Evolutionary conservation across 2,113 vertebrate genomes (phyloP), one percentile per base, ranked within the genome.

Genomic region (Alethe diademata): DNA sequence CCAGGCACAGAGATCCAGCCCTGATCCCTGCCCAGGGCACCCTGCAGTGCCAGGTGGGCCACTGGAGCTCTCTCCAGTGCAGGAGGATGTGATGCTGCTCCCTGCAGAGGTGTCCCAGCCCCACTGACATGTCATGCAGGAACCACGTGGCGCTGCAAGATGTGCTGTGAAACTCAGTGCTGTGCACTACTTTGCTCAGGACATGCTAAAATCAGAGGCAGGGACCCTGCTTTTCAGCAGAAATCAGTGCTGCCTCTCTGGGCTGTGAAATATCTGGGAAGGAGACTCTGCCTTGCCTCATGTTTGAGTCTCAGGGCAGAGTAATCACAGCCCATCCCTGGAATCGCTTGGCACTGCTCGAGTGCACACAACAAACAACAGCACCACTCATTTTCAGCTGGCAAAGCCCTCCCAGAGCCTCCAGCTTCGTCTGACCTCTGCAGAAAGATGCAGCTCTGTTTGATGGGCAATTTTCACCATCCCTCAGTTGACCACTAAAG

Each of bases 401-500:
- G 69, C 82, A 93, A 40, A 91, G 14, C 72, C 76, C 86, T 86
- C 33, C 58, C 72, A 47, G 88, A 42, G 69, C 86, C 82, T 92
- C 72, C 72, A 90, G 92, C 86, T 88, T 8, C 1, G 0, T 48
- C 65, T 94, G 95, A 96, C 74, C 92, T 88, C 93, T 86, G 50
- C 2, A 2, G 60, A 71, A 60, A 81, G 90, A 94, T 45, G 61
- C 82, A 64, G 90, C 79, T 82, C 92, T 76, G 22, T 71, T 48
- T 78, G 79, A 84, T 33, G 76, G 79, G 78, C 80, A 71, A 90
- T 93, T 84, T 96, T 66, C 79, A 71, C 53, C 0, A 14, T 86
- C 82, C 86, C 90, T 86, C n/a, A 31, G 82, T 19, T 95, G 92
- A 95, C 95, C 96, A 81, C 95, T 95, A 57, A 88, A 86, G 86